phyloP scores from a whole-genome alignment of 2,888 invertebrate genomes.

The Nemotelus pantherinus region DNA sequence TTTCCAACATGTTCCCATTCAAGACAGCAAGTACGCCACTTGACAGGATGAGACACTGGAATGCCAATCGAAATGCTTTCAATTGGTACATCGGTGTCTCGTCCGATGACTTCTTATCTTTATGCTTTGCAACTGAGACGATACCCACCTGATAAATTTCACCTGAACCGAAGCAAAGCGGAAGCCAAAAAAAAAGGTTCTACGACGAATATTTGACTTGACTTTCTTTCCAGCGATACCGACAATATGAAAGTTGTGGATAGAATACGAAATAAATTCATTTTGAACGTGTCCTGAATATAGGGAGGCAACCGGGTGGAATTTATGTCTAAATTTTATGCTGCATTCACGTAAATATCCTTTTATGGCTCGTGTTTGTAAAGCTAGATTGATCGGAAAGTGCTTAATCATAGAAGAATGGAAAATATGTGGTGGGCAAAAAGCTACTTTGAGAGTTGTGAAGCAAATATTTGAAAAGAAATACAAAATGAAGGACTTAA shows the following conservation, averaged over 20 bases:
- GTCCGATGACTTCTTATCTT: slow-evolving; percentile 32
- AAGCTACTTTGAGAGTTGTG: too few relatives aligned
- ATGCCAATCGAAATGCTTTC: slow-evolving; percentile 10
- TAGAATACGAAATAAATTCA: slow-evolving; percentile 51
- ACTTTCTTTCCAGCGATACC: slow-evolving; percentile 39
- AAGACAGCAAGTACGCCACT: too few relatives aligned
- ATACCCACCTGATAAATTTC: slow-evolving; percentile 48
- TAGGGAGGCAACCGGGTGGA: slow-evolving; percentile 36
- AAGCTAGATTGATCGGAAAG: slow-evolving; percentile 31
- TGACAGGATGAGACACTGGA: background rate
- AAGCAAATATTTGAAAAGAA: too few relatives aligned
- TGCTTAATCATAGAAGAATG: slow-evolving; percentile 23
- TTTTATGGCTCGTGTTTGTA: slow-evolving; percentile 14
- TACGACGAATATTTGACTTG: slow-evolving; percentile 23
- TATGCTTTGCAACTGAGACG: slow-evolving; percentile 35
- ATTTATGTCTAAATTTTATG: slow-evolving; percentile 37
- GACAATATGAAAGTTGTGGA: slow-evolving; percentile 49
- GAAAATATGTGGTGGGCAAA: background rate
- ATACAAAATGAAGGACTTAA: too few relatives aligned
- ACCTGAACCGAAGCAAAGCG: slow-evolving; percentile 18
- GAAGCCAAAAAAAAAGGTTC: slow-evolving; percentile 1
- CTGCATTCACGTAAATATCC: slow-evolving; percentile 40
- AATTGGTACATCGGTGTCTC: slow-evolving; percentile 45
- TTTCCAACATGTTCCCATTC: too few relatives aligned
- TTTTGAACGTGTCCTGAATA: slow-evolving; percentile 50